Percentiles rank a stretch among this genome's conserved stretches.
Evolutionary conservation across 2,797 vertebrate species (phyloP).

Genomic region (Ctenopoma kingsleyae): DNA sequence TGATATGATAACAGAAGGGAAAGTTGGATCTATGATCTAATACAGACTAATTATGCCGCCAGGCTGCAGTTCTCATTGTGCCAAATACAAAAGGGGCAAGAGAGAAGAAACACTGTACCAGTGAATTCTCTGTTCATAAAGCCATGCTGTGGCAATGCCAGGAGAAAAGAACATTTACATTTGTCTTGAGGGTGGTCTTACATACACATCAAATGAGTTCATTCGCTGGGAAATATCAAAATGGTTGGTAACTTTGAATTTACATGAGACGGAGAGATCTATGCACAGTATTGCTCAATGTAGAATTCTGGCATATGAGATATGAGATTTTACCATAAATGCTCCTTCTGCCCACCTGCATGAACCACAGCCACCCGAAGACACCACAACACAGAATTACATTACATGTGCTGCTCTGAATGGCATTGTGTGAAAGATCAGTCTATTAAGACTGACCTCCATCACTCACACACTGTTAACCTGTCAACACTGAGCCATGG

Average conservation of each 20-base stretch:
- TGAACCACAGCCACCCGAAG: not conserved
- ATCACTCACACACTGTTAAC: slow-evolving; percentile 53
- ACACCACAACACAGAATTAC: slow-evolving; percentile 9
- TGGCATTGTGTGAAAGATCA: slow-evolving; percentile 33
- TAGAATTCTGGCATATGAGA: not conserved
- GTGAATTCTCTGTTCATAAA: too few species aligned
- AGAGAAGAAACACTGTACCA: too few species aligned
- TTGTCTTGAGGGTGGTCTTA: too few species aligned
- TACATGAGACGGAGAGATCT: too few species aligned
- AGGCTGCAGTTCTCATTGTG: too few species aligned
- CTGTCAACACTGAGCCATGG: slow-evolving; percentile 34
- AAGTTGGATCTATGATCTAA: not conserved
- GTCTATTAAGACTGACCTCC: slow-evolving; percentile 37
- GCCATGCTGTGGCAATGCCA: too few species aligned
- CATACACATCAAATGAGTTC: too few species aligned
- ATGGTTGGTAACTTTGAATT: too few species aligned
- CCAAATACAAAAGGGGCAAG: too few species aligned
- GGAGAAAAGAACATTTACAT: too few species aligned
- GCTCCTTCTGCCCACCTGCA: not conserved
- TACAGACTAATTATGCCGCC: too few species aligned
- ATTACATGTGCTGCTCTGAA: slow-evolving; percentile 21
- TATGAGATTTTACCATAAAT: not conserved
- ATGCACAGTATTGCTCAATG: not conserved
- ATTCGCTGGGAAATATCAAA: too few species aligned
- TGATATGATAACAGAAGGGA: not conserved